Evolutionary conservation across 1,140 invertebrate species (phyloP), one percentile per base, ranked within the genome.

Genomic region (Drosophila miranda): DNA sequence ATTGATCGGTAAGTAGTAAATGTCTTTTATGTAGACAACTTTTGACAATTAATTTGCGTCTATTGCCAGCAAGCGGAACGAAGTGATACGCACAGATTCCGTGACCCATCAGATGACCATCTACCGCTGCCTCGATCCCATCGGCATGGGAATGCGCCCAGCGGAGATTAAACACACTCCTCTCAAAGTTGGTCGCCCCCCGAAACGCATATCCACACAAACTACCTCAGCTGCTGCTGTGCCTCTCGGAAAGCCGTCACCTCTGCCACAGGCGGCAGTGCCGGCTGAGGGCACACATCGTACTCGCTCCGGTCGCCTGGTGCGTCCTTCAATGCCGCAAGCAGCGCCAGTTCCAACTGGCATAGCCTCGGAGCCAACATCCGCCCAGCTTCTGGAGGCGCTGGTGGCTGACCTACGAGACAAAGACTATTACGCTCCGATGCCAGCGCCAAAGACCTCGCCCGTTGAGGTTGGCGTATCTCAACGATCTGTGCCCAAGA

Each of bases 81-180:
- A 90, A 55, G 68, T 90, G 11, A 53, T 86, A 1, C 74, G 89
- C 9, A 88, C 83, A 0, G 57, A 86, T 46, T 58, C 69, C 0
- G 14, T 66, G 7, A 90, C 78, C 7, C 76, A 80, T 28, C 82
- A 88, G 41, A 88, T 89, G 69, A 90, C 83, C 14, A 78, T 90
- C 16, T 90, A 90, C 69, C 80, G 83, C 6, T 82, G 90, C 46
- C 50, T 78, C 48, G 75, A 82, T 56, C 86, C 89, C 19, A 41
- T 74, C 8, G 61, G 70, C 14, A 80, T 88, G 77, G 77, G 72
- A n/a, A 87, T 90, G 67, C 30, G 71, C 5, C 45, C 41, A 6
- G 14, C 45, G n/a, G 19, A 64, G 2, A 13, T 34, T 0, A n/a
- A 48, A 9, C 45, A 42, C 16, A 43, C 43, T 50, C 41, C n/a